A percentile compares a stretch with the other conserved stretches of the same genome.
Conservation (phyloP, 2,888 invertebrate genomes). For the Leptogaster cylindrica region DNA sequence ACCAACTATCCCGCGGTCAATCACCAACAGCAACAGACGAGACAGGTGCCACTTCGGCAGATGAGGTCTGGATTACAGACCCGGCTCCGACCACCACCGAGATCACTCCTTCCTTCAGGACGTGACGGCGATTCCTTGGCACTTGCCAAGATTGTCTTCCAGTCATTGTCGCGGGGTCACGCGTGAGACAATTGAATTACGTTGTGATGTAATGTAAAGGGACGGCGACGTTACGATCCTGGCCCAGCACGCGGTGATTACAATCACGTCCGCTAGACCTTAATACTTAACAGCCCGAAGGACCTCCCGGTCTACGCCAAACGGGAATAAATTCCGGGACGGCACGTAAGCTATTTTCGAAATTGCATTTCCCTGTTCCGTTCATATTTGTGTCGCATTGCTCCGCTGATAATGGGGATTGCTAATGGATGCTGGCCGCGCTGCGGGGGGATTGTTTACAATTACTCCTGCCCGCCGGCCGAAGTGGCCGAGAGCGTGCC, state of each 20-base stretch:
- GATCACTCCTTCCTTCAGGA: constrained; percentile 22
- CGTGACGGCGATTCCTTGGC: constrained; percentile 9
- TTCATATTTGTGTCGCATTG: constrained; percentile 24
- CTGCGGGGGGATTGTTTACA: constrained; percentile 5
- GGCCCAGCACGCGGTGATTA: neutral
- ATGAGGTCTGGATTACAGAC: no score
- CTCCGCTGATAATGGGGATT: constrained; percentile 2
- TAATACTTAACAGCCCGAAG: neutral
- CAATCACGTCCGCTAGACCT: constrained; percentile 13
- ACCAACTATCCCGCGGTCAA: no score
- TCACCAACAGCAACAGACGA: no score
- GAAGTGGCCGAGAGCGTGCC: no score
- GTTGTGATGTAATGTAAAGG: constrained; percentile 18
- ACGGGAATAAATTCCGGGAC: neutral
- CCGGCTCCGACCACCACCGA: no score
- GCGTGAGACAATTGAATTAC: constrained; percentile 25
- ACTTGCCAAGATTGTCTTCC: constrained; percentile 1
- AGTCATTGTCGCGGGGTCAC: neutral
- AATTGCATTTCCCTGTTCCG: constrained; percentile 28
- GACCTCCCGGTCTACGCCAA: neutral
- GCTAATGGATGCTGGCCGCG: constrained; percentile 15
- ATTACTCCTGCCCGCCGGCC: no score
- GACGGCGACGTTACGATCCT: neutral
- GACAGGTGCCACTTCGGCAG: no score
- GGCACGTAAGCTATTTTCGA: constrained; percentile 31